Conservation (phyloP, 2,797 vertebrate species). For the Esox lucius region DNA sequence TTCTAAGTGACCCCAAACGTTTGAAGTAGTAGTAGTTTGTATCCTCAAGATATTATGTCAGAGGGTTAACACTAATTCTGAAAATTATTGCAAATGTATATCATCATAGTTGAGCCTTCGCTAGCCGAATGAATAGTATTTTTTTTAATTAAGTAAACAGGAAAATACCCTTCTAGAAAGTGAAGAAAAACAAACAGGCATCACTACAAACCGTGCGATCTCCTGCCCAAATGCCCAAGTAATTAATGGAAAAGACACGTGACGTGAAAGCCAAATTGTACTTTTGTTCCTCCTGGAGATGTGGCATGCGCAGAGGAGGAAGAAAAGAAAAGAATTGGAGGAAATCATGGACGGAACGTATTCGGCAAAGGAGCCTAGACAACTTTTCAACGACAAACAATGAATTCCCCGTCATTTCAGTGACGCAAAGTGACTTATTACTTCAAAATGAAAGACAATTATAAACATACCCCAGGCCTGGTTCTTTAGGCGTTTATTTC, state of each 20-base stretch:
- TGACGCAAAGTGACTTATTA: not conserved
- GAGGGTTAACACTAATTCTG: too few relatives aligned
- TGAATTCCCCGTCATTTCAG: not conserved
- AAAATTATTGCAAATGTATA: too few relatives aligned
- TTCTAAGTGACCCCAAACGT: too few relatives aligned
- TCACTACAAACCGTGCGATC: too few relatives aligned
- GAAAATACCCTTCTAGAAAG: too few relatives aligned
- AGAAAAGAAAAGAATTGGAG: slow-evolving; percentile 5
- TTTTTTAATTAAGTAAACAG: too few relatives aligned
- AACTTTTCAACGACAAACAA: not conserved
- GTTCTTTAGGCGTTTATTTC: not conserved
- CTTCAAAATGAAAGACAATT: not conserved
- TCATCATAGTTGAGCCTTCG: too few relatives aligned
- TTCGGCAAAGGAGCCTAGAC: not conserved
- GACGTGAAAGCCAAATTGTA: slow-evolving; percentile 51
- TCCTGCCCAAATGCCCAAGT: not conserved
- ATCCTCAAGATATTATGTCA: too few relatives aligned
- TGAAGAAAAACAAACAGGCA: too few relatives aligned
- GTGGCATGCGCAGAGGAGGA: slow-evolving; percentile 38
- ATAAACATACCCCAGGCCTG: not conserved
- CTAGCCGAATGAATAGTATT: too few relatives aligned
- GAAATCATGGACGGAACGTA: slow-evolving; percentile 9
- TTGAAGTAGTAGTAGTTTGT: too few relatives aligned
- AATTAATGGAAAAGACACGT: slow-evolving; percentile 53
- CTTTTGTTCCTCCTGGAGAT: slow-evolving; percentile 42